These are phyloP conservation scores for Rhagonycha lutea DNA, from an alignment of 2,888 invertebrate species.

Conservation along the genomic window DNA sequence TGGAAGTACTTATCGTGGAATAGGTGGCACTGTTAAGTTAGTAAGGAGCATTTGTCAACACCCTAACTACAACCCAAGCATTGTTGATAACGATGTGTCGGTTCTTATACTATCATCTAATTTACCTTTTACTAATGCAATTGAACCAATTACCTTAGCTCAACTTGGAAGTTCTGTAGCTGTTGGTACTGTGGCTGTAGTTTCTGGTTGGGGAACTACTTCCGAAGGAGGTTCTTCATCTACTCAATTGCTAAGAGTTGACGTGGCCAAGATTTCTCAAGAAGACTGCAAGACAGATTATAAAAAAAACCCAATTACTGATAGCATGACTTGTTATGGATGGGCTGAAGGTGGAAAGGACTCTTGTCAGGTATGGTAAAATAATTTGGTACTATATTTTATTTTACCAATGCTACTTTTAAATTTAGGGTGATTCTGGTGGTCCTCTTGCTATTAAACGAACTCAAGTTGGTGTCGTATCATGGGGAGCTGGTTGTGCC, in stretches of 20 bases:
- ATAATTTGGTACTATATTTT: background rate
- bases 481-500: slow-evolving; percentile 6
- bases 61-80: background rate
- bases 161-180: background rate
- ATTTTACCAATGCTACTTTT: background rate
- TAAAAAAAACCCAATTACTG: background rate
- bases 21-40: background rate
- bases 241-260: background rate
- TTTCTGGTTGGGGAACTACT: slow-evolving; percentile 4
- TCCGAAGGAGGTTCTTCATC: background rate
- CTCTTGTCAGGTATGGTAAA: slow-evolving; percentile 6
- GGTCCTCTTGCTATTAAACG: background rate
- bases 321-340: slow-evolving; percentile 8
- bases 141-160: background rate
- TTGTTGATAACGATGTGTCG: slow-evolving; percentile 2
- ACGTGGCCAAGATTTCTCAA: background rate
- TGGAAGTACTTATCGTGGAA: background rate
- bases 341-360: background rate
- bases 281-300: background rate
- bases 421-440: slow-evolving; percentile 2
- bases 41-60: background rate
- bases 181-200: background rate
- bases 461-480: background rate
- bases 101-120: background rate
- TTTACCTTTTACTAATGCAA: background rate